Percentiles rank a stretch among this genome's conserved stretches.
phyloP scores from a whole-genome alignment of 2,113 vertebrate species.

The Eulemur rufifrons region DNA sequence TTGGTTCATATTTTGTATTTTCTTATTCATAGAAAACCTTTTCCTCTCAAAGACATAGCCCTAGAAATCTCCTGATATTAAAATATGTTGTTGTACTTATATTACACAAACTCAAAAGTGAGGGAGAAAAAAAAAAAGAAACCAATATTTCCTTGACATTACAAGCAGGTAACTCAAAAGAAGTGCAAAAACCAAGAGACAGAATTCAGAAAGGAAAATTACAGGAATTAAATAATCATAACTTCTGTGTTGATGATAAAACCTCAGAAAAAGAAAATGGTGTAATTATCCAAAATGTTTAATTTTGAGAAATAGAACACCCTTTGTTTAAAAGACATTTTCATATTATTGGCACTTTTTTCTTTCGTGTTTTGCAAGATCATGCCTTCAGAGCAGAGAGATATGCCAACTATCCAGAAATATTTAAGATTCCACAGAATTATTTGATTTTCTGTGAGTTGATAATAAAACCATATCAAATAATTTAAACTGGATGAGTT shows the following conservation, averaged over 20 bases:
- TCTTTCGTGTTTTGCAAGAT: background rate
- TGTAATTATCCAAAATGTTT: conserved; percentile 37
- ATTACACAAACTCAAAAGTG: conserved; percentile 17
- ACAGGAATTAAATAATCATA: conserved; percentile 48
- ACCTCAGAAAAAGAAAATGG: conserved; percentile 12
- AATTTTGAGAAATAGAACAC: conserved; percentile 10
- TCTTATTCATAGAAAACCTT: conserved; percentile 73
- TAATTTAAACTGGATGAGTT: background rate
- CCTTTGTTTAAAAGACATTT: conserved; percentile 47
- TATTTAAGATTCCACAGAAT: background rate
- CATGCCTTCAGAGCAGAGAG: background rate
- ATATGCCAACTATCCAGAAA: background rate
- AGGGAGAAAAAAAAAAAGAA: background rate
- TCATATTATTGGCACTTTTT: background rate
- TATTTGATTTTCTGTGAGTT: background rate
- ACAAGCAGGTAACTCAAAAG: conserved; percentile 19
- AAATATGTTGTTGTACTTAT: conserved; percentile 14
- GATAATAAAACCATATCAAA: background rate
- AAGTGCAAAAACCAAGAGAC: conserved; percentile 40
- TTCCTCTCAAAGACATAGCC: conserved; percentile 34
- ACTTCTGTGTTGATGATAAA: conserved; percentile 7
- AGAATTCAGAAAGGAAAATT: conserved; percentile 62
- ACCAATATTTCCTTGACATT: conserved; percentile 17
- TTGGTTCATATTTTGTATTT: conserved; percentile 62
- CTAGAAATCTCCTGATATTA: conserved; percentile 31